These are phyloP conservation scores for Sciurus carolinensis DNA, from an alignment of 2,797 vertebrate genomes.

Conservation along the genomic window DNA sequence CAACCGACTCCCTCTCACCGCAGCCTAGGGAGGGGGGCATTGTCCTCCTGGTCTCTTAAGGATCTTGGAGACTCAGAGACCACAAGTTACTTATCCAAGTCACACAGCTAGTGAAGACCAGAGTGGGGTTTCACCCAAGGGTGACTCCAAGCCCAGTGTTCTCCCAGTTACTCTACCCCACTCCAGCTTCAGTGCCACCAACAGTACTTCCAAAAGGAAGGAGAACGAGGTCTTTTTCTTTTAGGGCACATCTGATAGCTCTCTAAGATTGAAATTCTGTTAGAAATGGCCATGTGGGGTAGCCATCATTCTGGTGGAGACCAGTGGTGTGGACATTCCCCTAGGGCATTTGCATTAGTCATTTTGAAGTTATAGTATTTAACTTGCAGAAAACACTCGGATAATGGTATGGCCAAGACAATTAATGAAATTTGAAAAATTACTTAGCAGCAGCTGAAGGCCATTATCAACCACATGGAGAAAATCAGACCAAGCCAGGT, in stretches of 20 bases:
- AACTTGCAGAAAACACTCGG: conserved; percentile 53
- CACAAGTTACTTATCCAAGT: neutral
- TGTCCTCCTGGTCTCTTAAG: neutral
- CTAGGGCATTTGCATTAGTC: neutral
- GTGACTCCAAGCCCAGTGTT: neutral
- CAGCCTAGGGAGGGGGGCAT: neutral
- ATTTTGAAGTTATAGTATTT: neutral
- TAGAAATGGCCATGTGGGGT: neutral
- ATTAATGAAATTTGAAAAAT: conserved; percentile 62
- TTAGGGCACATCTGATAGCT: neutral
- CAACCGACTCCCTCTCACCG: neutral
- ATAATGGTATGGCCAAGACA: conserved; percentile 17
- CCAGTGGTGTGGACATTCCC: neutral
- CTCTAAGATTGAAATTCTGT: neutral
- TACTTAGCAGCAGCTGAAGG: conserved; percentile 61
- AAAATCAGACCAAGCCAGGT: conserved; percentile 44
- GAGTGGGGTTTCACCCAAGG: neutral
- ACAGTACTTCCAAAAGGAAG: neutral
- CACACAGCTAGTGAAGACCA: conserved; percentile 8
- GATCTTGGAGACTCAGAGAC: conserved; percentile 10
- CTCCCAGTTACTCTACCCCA: neutral
- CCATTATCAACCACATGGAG: conserved; percentile 45
- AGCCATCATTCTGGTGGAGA: neutral
- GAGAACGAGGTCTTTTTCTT: neutral
- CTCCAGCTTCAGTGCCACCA: neutral